Conservation (phyloP, 2,113 vertebrate genomes). For the Spea bombifrons region DNA sequence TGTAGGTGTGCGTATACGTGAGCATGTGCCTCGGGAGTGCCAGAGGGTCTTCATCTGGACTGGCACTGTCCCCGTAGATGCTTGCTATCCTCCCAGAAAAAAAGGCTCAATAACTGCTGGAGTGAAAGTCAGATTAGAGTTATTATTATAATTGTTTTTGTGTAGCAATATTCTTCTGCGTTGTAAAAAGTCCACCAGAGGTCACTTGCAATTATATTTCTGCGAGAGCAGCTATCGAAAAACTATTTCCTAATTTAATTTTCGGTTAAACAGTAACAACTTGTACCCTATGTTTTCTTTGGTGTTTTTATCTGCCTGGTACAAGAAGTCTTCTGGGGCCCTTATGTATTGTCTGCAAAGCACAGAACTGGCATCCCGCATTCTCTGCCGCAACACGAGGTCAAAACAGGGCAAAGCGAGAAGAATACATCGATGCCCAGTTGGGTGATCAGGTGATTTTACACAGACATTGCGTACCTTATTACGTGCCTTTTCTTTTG, state of each 20-base stretch:
- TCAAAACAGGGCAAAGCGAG: neutral
- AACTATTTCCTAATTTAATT: neutral
- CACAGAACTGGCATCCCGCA: neutral
- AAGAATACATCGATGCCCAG: too few relatives aligned
- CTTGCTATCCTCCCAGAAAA: too few relatives aligned
- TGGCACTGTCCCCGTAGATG: too few relatives aligned
- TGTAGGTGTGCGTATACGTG: too few relatives aligned
- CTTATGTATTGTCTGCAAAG: neutral
- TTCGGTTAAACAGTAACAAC: neutral
- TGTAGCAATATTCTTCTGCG: neutral
- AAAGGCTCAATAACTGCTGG: too few relatives aligned
- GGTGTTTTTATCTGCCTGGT: neutral
- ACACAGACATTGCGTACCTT: too few relatives aligned
- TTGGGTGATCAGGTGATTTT: too few relatives aligned
- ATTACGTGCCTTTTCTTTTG: too few relatives aligned
- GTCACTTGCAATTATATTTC: neutral
- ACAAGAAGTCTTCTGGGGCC: neutral
- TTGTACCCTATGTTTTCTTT: neutral
- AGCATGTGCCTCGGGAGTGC: too few relatives aligned
- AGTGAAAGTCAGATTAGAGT: too few relatives aligned
- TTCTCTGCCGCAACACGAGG: neutral
- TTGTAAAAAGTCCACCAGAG: neutral
- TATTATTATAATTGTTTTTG: neutral
- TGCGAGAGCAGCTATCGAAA: neutral
- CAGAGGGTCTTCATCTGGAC: too few relatives aligned